Evolutionary conservation across 1,140 invertebrate genomes (phyloP).

Genomic region (Whitmania pigra): DNA sequence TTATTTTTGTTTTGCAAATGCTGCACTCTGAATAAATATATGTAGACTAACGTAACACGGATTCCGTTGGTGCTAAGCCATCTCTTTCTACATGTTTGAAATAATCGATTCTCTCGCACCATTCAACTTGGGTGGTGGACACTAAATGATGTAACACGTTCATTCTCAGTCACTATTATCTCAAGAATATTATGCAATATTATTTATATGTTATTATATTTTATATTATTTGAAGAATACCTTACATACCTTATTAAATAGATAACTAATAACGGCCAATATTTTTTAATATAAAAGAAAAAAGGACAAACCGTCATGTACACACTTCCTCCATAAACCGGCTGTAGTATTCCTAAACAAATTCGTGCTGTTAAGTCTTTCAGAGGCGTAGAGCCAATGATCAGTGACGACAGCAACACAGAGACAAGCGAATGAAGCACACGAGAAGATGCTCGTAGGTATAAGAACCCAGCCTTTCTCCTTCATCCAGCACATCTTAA

Average conservation of each 20-base stretch:
- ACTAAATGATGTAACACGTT: too few species aligned
- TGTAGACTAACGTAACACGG: background rate
- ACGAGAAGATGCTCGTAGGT: constrained; percentile 39
- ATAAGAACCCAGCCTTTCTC: constrained; percentile 36
- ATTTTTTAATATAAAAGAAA: too few species aligned
- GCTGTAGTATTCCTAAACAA: constrained; percentile 33
- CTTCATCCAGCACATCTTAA: constrained; percentile 26
- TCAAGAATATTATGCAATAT: too few species aligned
- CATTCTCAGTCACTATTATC: too few species aligned
- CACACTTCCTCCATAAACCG: constrained; percentile 38
- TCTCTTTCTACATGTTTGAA: constrained; percentile 9
- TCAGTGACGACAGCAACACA: constrained; percentile 41
- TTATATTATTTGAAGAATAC: too few species aligned
- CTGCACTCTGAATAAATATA: background rate
- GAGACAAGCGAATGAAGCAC: constrained; percentile 39
- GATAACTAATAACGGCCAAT: too few species aligned
- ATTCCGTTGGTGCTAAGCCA: constrained; percentile 3
- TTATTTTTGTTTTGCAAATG: background rate
- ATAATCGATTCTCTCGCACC: constrained; percentile 11
- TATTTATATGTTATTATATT: too few species aligned
- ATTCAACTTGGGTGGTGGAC: too few species aligned
- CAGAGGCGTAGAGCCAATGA: constrained; percentile 38
- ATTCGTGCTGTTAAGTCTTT: constrained; percentile 27
- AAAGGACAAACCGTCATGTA: constrained; percentile 26
- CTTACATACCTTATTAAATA: too few species aligned